Evolutionary conservation across 2,113 vertebrate species (phyloP), one percentile per base, ranked within the genome.

Genomic region (Leuciscus idus): DNA sequence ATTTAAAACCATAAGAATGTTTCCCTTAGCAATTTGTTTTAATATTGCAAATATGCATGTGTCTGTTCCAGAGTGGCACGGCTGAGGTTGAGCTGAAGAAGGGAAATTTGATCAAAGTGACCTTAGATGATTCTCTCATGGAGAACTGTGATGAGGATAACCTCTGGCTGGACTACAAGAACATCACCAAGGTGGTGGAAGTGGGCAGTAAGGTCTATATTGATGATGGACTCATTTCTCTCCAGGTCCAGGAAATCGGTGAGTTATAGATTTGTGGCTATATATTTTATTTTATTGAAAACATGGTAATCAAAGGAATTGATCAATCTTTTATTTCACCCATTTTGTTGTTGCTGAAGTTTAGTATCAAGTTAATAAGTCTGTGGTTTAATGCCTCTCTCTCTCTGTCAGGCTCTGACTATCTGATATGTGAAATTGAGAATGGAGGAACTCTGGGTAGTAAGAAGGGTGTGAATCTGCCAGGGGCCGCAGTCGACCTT

Each of bases 161-260:
- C 0, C 93, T 99, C 77, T 99, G 98, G 98, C 5, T 99, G 12
- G 98, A 99, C 94, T 99, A 99, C 92, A 99, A 99, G 94, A 99
- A 99, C 90, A 95, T 99, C 70, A 95, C 55, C 90, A 97, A 96
- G 59, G 98, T 99, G 83, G 94, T 99, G 28, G 95, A 98, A 0
- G 0, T 96, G 61, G 98, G 96, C 90, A 97, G 97, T 94, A 99
- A 98, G 92, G 95, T 99, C 94, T 99, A 97, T 0, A 97, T 99
- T 74, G 98, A 99, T 0, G 98, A 99, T 0, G 98, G 98, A 1
- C 97, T 99, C 11, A 96, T 99, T 85, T 98, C 98, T 10, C 95
- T 99, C 77, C 92, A 94, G 90, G 98, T 99, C 86, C 95, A 94
- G 84, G 95, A 98, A 88, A 97, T 97, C 89, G 98, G 98, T 99